phyloP scores from a whole-genome alignment of 2,113 vertebrate species.

The Vireo altiloquus region DNA sequence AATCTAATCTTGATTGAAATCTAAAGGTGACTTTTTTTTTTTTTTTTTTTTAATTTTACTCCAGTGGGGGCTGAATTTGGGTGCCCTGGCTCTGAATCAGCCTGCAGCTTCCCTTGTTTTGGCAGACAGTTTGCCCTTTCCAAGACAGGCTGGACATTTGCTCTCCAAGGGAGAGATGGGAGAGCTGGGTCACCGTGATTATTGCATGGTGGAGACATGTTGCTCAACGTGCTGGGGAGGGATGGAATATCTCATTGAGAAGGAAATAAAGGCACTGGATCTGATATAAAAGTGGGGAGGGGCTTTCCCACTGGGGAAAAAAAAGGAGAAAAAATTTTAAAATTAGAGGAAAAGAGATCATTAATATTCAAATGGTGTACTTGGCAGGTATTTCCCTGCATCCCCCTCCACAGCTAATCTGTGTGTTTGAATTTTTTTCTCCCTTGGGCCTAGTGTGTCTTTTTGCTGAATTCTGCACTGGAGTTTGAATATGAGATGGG shows the following conservation, averaged over 20 bases:
- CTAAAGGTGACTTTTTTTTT: conserved; percentile 14
- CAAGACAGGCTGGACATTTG: neutral
- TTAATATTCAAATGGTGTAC: neutral
- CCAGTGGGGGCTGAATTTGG: neutral
- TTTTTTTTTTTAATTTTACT: neutral
- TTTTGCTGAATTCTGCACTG: conserved; percentile 5
- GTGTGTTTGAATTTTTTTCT: neutral
- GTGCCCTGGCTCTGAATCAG: neutral
- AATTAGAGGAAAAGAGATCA: neutral
- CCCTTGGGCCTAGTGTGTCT: neutral
- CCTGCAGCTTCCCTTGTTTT: neutral
- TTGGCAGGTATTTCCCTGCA: neutral
- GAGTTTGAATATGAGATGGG: neutral
- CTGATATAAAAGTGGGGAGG: neutral
- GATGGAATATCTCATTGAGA: neutral
- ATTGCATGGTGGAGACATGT: rapidly evolving
- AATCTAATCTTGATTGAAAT: conserved; percentile 29
- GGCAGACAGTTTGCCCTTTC: neutral
- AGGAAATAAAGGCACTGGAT: neutral
- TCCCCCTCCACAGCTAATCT: neutral
- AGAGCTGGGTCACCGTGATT: neutral
- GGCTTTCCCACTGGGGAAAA: neutral
- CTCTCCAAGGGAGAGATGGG: neutral
- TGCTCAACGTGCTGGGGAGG: neutral
- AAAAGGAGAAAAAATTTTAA: rapidly evolving